A percentile compares a stretch with the other conserved stretches of the same genome.
phyloP scores from a whole-genome alignment of 1,140 invertebrate genomes.

The Meloidogyne floridensis region DNA sequence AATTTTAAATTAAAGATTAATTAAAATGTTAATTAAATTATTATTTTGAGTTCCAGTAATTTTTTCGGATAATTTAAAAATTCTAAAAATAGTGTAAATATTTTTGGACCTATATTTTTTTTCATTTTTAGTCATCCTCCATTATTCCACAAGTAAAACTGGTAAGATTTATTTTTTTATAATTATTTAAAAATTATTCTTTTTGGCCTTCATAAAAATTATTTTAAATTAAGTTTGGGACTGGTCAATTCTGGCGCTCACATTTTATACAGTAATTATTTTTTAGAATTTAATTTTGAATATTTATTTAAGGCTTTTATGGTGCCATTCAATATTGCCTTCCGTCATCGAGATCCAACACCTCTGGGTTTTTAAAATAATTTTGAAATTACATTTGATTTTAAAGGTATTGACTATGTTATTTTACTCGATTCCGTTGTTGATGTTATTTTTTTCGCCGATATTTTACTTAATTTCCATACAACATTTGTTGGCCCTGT shows the following conservation, averaged over 20 bases:
- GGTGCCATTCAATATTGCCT: constrained; percentile 99
- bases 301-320: constrained; percentile 78
- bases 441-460: constrained; percentile 99
- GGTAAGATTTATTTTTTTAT: constrained; percentile 97
- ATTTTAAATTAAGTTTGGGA: constrained; percentile 75
- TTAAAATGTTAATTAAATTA: not conserved
- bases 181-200: not conserved
- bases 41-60: not conserved
- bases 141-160: constrained; percentile 88
- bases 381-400: not conserved
- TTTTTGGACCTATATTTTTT: not conserved
- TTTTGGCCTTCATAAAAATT: constrained; percentile 67
- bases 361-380: constrained; percentile 70
- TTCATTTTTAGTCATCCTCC: constrained; percentile 75
- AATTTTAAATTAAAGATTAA: no score
- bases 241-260: constrained; percentile 98
- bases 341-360: constrained; percentile 81
- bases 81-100: not conserved
- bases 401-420: constrained; percentile 84
- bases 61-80: no score
- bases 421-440: constrained; percentile 96
- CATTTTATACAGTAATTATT: constrained; percentile 87
- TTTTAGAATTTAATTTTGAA: not conserved
- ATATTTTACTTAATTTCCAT: constrained; percentile 99
- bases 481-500: constrained; percentile 98